Conservation (phyloP, 2,113 vertebrate species). For the Osmerus eperlanus region DNA sequence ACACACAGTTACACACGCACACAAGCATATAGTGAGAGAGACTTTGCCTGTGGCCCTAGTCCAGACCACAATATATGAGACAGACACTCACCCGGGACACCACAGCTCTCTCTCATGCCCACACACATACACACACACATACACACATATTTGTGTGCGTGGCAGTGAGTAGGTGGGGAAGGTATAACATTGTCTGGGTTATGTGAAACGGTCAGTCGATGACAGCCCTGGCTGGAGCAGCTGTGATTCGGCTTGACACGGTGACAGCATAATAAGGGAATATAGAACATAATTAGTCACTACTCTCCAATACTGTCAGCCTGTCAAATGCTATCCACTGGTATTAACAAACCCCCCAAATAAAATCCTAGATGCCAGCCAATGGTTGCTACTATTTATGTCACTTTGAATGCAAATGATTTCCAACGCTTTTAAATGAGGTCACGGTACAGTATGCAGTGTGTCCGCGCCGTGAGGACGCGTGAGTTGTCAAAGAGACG, state of each 20-base stretch:
- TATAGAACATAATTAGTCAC: neutral
- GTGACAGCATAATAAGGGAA: neutral
- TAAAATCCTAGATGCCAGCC: neutral
- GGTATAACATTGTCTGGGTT: neutral
- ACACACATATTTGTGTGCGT: no score
- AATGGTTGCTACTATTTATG: neutral
- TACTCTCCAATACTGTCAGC: neutral
- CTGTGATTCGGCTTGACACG: neutral
- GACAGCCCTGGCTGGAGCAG: neutral
- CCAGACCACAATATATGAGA: neutral
- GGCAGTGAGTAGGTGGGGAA: neutral
- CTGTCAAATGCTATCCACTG: neutral
- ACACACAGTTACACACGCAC: neutral
- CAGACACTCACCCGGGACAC: neutral
- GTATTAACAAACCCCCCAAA: neutral
- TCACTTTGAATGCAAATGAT: no score
- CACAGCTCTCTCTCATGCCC: neutral
- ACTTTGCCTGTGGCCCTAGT: conserved; percentile 28
- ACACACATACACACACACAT: no score
- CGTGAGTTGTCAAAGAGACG: no score
- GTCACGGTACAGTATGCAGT: no score
- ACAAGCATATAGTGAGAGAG: neutral
- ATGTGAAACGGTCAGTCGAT: neutral
- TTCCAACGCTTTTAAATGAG: no score
- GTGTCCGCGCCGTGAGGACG: no score